These are phyloP conservation scores for Nipponacmea schrenckii DNA, from an alignment of 2,888 invertebrate genomes.

Conservation along the genomic window DNA sequence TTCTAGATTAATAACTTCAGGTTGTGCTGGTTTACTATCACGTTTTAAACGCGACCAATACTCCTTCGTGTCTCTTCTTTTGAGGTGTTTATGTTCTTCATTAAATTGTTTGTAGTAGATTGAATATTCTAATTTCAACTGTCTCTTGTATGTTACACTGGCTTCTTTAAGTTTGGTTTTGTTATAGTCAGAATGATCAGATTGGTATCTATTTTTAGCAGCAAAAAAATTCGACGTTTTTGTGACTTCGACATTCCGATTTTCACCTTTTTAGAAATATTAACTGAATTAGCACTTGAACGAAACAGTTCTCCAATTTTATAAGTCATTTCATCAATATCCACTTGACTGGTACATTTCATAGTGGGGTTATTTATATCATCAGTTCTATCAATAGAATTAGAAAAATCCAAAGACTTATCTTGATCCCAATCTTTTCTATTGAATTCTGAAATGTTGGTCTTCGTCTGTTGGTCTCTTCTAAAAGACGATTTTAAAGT, in stretches of 20 bases:
- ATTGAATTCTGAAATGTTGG: too few relatives aligned
- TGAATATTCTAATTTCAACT: background rate
- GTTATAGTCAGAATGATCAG: background rate
- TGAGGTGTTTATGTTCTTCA: too few relatives aligned
- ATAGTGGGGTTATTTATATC: background rate
- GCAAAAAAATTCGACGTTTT: background rate
- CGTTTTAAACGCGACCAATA: too few relatives aligned
- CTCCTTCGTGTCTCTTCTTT: too few relatives aligned
- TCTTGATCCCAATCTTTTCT: too few relatives aligned
- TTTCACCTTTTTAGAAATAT: background rate
- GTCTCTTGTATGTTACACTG: conserved; percentile 1
- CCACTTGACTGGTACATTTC: background rate
- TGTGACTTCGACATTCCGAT: background rate
- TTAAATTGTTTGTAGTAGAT: background rate
- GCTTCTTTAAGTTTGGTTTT: background rate
- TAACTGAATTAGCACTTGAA: background rate
- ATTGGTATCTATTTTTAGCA: background rate
- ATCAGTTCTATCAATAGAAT: background rate
- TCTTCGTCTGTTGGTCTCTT: too few relatives aligned
- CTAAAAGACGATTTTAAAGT: too few relatives aligned
- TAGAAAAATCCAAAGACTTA: too few relatives aligned
- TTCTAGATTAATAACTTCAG: too few relatives aligned
- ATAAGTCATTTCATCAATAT: background rate
- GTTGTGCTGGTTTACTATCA: too few relatives aligned
- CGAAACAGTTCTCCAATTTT: background rate